Percentiles rank a stretch among this genome's conserved stretches.
These are phyloP conservation scores for Drosophila falleni DNA, from an alignment of 2,888 invertebrate species.

Conservation along the genomic window DNA sequence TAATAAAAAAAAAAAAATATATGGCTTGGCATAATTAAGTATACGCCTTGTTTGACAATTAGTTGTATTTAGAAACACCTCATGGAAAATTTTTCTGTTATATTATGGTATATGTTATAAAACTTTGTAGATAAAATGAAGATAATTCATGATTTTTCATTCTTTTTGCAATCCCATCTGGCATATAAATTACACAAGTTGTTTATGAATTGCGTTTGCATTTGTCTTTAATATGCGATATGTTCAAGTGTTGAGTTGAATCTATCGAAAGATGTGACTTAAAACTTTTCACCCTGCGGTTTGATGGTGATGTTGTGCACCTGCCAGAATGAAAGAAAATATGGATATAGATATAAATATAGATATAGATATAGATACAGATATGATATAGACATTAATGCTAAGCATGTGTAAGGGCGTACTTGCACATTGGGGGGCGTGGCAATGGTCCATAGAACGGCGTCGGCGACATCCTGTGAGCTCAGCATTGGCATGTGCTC, in stretches of 20 bases:
- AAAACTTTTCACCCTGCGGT: constrained; percentile 83
- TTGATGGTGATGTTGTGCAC: constrained; percentile 83
- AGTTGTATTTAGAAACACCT: not conserved
- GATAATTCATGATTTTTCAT: not conserved
- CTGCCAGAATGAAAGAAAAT: constrained; percentile 42
- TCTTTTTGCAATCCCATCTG: not conserved
- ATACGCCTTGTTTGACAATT: not conserved
- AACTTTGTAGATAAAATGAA: not conserved
- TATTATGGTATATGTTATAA: not conserved
- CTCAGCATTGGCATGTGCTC: constrained; percentile 79
- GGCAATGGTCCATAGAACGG: constrained; percentile 81
- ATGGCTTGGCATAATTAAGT: no score
- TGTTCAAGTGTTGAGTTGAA: not conserved
- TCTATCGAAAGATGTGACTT: constrained; percentile 15
- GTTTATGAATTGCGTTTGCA: constrained; percentile 13
- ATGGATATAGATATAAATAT: not conserved
- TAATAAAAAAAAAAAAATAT: no score
- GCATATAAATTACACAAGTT: not conserved
- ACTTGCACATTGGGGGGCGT: constrained; percentile 84
- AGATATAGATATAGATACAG: no score
- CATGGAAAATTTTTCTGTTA: not conserved
- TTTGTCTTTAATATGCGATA: constrained; percentile 14
- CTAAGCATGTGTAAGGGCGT: not conserved
- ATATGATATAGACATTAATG: constrained; percentile 2
- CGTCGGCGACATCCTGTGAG: constrained; percentile 83